Conservation (phyloP, 2,113 vertebrate species). For the Micromys minutus region DNA sequence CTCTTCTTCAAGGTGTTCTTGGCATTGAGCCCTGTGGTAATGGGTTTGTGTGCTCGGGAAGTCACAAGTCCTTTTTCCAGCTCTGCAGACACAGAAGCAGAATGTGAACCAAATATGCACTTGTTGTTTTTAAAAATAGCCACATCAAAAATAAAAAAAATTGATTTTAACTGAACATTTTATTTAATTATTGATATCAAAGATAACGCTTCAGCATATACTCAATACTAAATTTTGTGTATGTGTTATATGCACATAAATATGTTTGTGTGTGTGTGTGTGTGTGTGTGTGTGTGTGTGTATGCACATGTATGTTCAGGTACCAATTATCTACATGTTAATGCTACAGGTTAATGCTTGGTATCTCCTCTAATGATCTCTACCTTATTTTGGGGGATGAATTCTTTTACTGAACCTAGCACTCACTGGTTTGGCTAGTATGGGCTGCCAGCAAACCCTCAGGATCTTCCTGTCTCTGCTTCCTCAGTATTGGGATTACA, state of each 20-base stretch:
- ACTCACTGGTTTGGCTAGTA: neutral
- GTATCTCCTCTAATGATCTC: neutral
- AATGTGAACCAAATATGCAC: neutral
- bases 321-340: neutral
- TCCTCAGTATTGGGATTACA: neutral
- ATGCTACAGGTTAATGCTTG: neutral
- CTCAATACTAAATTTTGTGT: neutral
- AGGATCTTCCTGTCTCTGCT: neutral
- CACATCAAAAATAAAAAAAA: neutral
- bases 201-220: conserved; percentile 9
- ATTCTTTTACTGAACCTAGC: neutral
- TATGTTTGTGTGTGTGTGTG: neutral
- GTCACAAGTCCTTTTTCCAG: neutral
- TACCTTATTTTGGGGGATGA: neutral
- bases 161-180: conserved; percentile 16
- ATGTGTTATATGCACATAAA: neutral
- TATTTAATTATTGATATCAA: neutral
- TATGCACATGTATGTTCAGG: neutral
- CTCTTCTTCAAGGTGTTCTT: neutral
- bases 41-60: neutral
- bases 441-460: neutral
- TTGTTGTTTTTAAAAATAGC: conserved; percentile 1
- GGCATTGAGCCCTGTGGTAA: neutral
- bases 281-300: neutral
- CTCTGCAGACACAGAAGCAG: neutral